Evolutionary conservation across 2,113 vertebrate genomes (phyloP), one percentile per base, ranked within the genome.

Genomic region (Ictidomys tridecemlineatus): DNA sequence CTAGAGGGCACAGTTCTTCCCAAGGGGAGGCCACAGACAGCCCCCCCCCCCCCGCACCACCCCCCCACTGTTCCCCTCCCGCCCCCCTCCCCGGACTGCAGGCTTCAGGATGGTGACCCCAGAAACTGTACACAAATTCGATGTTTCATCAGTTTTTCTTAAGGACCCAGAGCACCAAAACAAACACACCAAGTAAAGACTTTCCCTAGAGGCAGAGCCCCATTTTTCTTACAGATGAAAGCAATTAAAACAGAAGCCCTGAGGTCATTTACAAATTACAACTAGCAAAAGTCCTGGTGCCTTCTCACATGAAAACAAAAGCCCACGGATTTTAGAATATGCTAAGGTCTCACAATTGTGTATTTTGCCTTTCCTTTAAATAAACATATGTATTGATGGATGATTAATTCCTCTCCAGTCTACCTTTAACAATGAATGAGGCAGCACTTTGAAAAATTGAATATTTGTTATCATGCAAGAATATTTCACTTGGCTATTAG

Each of bases 211-310:
- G 39, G 95, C 87, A 94, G 80, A 98, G 97, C 78, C 89, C 94
- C 72, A 79, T 93, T 97, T 96, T 96, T 28, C 94, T 92, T 61
- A 96, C 93, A 98, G 95, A 98, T 93, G 89, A 97, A 98, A 95
- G 95, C 69, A 95, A 98, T 98, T 97, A 97, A 96, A 97, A 91
- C 11, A 24, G 48, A 5, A 77, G 53, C 69, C 77, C 70, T 45
- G 69, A 37, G 91, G 53, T 37, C 58, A 93, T 97, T 73, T 39
- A 85, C 96, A 98, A 98, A 96, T 95, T 97, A 48, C 56, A 87
- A 88, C 95, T 97, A 85, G 90, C 58, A 96, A 88, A 88, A 89
- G 69, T 86, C 78, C 83, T 28, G 24, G 90, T 95, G 72, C 53
- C 85, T 94, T 94, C 61, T 34, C 37, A 48, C 24, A 77, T 2